These are phyloP conservation scores for Volucella inanis DNA, from an alignment of 2,888 invertebrate species.

Conservation along the genomic window DNA sequence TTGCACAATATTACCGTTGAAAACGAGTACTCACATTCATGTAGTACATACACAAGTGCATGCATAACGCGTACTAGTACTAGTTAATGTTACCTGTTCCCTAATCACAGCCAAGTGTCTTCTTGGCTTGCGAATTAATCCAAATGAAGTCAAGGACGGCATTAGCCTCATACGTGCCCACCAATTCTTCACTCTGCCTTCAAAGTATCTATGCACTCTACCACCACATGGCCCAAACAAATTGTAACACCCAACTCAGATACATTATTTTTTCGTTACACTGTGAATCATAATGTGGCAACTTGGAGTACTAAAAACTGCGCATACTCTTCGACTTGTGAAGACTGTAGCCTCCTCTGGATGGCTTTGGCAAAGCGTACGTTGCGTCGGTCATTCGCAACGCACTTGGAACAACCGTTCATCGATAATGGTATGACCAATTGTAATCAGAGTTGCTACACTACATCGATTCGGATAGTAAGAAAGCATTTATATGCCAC, in stretches of 20 bases:
- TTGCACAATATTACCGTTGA: conserved; percentile 40
- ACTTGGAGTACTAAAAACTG: not conserved
- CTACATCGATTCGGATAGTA: conserved; percentile 20
- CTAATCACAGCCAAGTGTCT: conserved; percentile 70
- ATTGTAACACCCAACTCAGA: conserved; percentile 69
- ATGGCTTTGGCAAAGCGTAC: conserved; percentile 36
- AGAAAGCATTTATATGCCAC: conserved; percentile 48
- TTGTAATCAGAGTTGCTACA: conserved; percentile 48
- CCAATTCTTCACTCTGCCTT: conserved; percentile 1
- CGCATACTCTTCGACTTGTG: conserved; percentile 41
- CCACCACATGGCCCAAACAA: conserved; percentile 35
- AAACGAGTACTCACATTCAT: conserved; percentile 18
- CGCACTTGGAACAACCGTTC: conserved; percentile 20
- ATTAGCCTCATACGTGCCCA: conserved; percentile 73
- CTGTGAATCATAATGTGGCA: conserved; percentile 69
- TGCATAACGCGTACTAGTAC: conserved; percentile 33
- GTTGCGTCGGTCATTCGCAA: conserved; percentile 7
- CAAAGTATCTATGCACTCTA: not conserved
- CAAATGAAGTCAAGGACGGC: conserved; percentile 73
- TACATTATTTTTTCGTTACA: conserved; percentile 68
- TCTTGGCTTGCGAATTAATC: conserved; percentile 73
- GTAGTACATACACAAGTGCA: conserved; percentile 34
- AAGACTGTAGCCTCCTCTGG: conserved; percentile 34
- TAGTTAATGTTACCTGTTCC: conserved; percentile 65
- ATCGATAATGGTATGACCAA: conserved; percentile 25